A percentile compares a stretch with the other conserved stretches of the same genome.
phyloP scores from a whole-genome alignment of 2,113 vertebrate genomes.

The Sinosuthora webbiana region DNA sequence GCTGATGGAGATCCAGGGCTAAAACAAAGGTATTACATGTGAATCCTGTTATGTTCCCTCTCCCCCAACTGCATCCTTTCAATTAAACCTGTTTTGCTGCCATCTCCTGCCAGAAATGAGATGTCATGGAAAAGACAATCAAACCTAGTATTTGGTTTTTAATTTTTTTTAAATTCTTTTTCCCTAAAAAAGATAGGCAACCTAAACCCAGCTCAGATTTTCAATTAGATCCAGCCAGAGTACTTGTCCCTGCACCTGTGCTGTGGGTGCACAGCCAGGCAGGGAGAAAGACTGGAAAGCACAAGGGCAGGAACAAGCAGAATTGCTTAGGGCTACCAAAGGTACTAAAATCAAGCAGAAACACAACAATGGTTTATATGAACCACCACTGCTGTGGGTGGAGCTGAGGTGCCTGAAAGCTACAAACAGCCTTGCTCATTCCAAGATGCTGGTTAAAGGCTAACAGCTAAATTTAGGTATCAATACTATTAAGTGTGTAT shows the following conservation, averaged over 20 bases:
- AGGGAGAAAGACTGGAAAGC: not conserved
- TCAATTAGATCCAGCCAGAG: not conserved
- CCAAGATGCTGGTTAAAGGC: not conserved
- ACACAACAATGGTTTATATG: not conserved
- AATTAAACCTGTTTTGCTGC: not conserved
- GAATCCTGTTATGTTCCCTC: not conserved
- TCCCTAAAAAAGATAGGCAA: not conserved
- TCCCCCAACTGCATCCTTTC: not conserved
- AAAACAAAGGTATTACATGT: not conserved
- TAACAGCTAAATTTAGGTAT: not conserved
- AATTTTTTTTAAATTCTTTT: not conserved
- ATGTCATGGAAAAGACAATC: not conserved
- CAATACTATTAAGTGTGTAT: not conserved
- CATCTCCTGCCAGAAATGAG: not conserved
- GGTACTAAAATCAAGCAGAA: not conserved
- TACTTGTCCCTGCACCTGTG: not conserved
- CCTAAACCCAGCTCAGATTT: not conserved
- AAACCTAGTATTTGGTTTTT: not conserved
- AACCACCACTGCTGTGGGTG: not conserved
- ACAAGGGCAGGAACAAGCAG: not conserved
- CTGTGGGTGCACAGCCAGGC: not conserved
- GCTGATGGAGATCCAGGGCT: not conserved
- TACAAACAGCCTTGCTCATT: not conserved
- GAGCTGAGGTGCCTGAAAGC: not conserved
- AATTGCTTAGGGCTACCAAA: not conserved